A percentile compares a stretch with the other conserved stretches of the same genome.
Conservation (phyloP, 2,797 vertebrate genomes). For the Hippocampus kuda region DNA sequence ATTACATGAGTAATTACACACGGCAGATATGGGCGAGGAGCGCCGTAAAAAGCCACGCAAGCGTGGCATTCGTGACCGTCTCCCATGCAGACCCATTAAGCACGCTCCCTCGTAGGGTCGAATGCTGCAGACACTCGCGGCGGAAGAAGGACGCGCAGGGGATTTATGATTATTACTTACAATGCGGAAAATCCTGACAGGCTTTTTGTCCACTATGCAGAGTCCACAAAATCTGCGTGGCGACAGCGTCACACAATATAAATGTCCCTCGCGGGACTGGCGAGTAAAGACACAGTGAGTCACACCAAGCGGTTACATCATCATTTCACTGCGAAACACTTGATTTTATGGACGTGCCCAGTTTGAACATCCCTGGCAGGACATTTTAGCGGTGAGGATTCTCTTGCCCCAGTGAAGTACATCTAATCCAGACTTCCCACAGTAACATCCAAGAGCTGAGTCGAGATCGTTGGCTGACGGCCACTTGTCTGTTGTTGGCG, state of each 20-base stretch:
- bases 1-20: slow-evolving; percentile 47
- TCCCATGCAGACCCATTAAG: slow-evolving; percentile 57
- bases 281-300: slow-evolving; percentile 22
- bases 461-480: slow-evolving; percentile 3
- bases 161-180: slow-evolving; percentile 40
- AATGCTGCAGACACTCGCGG: slow-evolving; percentile 20
- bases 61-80: slow-evolving; percentile 32
- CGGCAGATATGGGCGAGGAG: slow-evolving; percentile 15
- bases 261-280: slow-evolving; percentile 14
- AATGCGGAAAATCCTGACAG: slow-evolving; percentile 28
- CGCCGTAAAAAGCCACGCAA: slow-evolving; percentile 25
- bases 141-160: slow-evolving; percentile 14
- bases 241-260: slow-evolving; percentile 14
- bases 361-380: background rate
- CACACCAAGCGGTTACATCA: slow-evolving; percentile 5
- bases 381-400: background rate
- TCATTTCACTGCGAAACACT: background rate
- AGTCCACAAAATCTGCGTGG: slow-evolving; percentile 33
- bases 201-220: slow-evolving; percentile 27
- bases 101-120: slow-evolving; percentile 33
- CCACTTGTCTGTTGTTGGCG: slow-evolving; percentile 1
- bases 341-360: background rate
- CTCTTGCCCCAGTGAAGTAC: slow-evolving; percentile 1
- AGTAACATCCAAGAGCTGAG: slow-evolving; percentile 4
- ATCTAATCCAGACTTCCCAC: slow-evolving; percentile 3